A percentile compares a stretch with the other conserved stretches of the same genome.
These are phyloP conservation scores for Cataglyphis rosenhaueri DNA, from an alignment of 2,888 invertebrate genomes.

Conservation along the genomic window DNA sequence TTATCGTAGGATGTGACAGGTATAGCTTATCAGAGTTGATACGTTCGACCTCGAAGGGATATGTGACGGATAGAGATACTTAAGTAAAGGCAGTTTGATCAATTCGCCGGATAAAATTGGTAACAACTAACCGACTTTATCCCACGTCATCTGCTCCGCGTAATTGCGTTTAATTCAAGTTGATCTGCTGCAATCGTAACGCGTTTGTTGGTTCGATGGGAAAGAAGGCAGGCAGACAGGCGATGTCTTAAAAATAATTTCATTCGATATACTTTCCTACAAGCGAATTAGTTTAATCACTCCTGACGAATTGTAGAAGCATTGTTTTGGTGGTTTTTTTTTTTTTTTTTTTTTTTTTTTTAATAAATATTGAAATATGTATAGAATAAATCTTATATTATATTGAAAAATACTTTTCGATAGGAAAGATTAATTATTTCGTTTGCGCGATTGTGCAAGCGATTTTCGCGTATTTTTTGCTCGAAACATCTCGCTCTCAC, in stretches of 20 bases:
- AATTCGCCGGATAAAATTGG: constrained; percentile 73
- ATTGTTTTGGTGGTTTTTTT: neutral
- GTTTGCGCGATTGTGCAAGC: neutral
- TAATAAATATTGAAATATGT: neutral
- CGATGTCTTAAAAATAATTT: constrained; percentile 39
- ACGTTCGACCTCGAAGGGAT: constrained; percentile 61
- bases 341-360: neutral
- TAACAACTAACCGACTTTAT: constrained; percentile 68
- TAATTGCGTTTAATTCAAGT: constrained; percentile 82
- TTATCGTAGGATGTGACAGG: constrained; percentile 62
- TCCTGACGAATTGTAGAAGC: neutral
- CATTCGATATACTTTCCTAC: neutral
- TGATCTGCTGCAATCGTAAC: constrained; percentile 79
- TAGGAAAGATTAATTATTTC: neutral
- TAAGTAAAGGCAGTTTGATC: constrained; percentile 73
- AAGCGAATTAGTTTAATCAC: constrained; percentile 13
- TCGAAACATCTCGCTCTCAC: neutral
- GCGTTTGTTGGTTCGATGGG: constrained; percentile 28
- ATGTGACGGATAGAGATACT: constrained; percentile 61
- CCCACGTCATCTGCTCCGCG: constrained; percentile 73
- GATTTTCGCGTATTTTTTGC: neutral
- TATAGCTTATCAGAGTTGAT: constrained; percentile 70
- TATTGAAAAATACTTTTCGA: neutral
- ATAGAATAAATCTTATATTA: constrained; percentile 6
- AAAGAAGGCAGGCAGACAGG: too few species aligned